Conservation (phyloP, 2,888 invertebrate genomes). For the Drosophila fulvimacula region DNA sequence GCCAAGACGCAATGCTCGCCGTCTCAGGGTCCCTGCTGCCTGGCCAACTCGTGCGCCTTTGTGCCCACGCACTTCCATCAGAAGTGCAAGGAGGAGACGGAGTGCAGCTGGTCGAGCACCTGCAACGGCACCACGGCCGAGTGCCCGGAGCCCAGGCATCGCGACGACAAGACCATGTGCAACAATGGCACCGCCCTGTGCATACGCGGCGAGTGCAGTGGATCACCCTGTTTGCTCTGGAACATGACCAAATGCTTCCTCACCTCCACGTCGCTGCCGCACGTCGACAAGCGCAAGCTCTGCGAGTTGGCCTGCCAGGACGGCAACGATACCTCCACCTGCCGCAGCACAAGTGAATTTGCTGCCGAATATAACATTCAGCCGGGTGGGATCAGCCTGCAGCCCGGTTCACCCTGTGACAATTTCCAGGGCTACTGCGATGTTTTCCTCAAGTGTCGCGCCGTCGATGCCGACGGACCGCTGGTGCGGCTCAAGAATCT, state of each 20-base stretch:
- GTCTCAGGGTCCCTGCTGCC: conserved; percentile 98
- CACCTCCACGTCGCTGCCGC: conserved; percentile 90
- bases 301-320: conserved; percentile 99
- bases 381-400: conserved; percentile 92
- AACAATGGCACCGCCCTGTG: conserved; percentile 96
- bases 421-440: conserved; percentile 99
- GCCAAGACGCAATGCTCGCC: conserved; percentile 93
- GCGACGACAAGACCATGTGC: conserved; percentile 96
- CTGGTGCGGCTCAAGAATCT: conserved; percentile 98
- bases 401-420: conserved; percentile 99
- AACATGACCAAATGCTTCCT: conserved; percentile 97
- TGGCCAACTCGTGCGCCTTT: conserved; percentile 91
- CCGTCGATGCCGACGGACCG: conserved; percentile 99
- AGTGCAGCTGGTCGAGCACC: conserved; percentile 94
- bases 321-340: conserved; percentile 89
- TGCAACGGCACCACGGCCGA: conserved; percentile 94
- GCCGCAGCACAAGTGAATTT: conserved; percentile 95
- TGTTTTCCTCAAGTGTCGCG: conserved; percentile 99
- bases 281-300: conserved; percentile 92
- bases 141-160: conserved; percentile 93
- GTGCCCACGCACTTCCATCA: conserved; percentile 88
- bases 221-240: conserved; percentile 97
- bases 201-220: conserved; percentile 95
- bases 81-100: conserved; percentile 93
- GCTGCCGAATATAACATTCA: conserved; percentile 90